These are phyloP conservation scores for Ryuthela nishihirai DNA, from an alignment of 2,888 invertebrate genomes.

Conservation along the genomic window DNA sequence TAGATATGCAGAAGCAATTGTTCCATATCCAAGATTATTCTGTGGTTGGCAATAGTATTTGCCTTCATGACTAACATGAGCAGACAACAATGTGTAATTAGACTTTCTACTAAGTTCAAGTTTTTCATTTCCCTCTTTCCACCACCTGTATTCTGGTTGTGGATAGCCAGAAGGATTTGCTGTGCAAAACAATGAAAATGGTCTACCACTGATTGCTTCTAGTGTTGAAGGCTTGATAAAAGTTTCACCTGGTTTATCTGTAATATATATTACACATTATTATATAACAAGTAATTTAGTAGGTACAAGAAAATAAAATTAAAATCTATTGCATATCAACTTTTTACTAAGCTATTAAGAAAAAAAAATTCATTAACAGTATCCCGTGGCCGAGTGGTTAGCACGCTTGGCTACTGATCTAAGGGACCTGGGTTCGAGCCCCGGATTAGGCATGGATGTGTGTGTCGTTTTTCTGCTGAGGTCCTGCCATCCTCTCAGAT, in stretches of 20 bases:
- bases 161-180: conserved; percentile 92
- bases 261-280: conserved; percentile 1
- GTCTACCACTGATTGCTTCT: conserved; percentile 39
- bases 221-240: conserved; percentile 40
- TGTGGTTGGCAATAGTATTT: conserved; percentile 85
- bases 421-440: too few relatives aligned
- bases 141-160: conserved; percentile 79
- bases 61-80: conserved; percentile 76
- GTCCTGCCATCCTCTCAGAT: too few relatives aligned
- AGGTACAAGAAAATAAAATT: not conserved
- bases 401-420: too few relatives aligned
- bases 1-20: conserved; percentile 73
- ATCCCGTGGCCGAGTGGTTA: too few relatives aligned
- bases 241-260: conserved; percentile 43
- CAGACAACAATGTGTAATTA: conserved; percentile 78
- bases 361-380: too few relatives aligned
- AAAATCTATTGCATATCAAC: not conserved
- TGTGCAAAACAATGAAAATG: conserved; percentile 71
- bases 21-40: conserved; percentile 83
- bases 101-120: conserved; percentile 71
- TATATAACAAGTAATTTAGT: too few relatives aligned
- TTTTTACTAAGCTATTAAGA: too few relatives aligned
- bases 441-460: too few relatives aligned
- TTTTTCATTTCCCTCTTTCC: conserved; percentile 63
- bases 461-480: too few relatives aligned